Percentiles rank a stretch among this genome's conserved stretches.
Evolutionary conservation across 2,113 vertebrate species (phyloP).

Genomic region (Hydrolagus affinis): DNA sequence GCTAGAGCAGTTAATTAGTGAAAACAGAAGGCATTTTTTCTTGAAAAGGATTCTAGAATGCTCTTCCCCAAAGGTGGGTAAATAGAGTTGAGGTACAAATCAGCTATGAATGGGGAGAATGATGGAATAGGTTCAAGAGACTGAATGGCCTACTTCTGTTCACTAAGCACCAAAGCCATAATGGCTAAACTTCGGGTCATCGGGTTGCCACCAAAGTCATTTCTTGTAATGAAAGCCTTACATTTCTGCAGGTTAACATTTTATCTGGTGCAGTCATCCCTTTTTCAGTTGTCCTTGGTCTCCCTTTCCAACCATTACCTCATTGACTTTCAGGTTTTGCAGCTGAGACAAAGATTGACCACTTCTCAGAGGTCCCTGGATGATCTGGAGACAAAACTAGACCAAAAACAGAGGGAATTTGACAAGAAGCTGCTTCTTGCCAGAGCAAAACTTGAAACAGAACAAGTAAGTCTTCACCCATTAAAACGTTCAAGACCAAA

Average conservation of each 20-base stretch:
- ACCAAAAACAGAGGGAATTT: conserved; percentile 88
- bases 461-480: conserved; percentile 57
- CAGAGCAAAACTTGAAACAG: conserved; percentile 89
- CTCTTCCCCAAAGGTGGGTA: too few relatives aligned
- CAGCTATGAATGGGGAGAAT: too few relatives aligned
- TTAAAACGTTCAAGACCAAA: background rate
- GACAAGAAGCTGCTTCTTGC: conserved; percentile 91
- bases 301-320: background rate
- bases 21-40: too few relatives aligned
- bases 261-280: background rate
- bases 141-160: too few relatives aligned
- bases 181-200: too few relatives aligned
- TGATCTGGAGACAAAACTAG: conserved; percentile 76
- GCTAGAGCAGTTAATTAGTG: too few relatives aligned
- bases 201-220: too few relatives aligned
- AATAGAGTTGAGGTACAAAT: too few relatives aligned
- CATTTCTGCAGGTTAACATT: background rate
- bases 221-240: background rate
- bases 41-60: too few relatives aligned
- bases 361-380: conserved; percentile 75
- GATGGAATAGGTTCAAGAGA: too few relatives aligned
- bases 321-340: background rate
- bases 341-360: conserved; percentile 76
- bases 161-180: too few relatives aligned
- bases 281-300: background rate